Percentiles rank a stretch among this genome's conserved stretches.
Conservation (phyloP, 2,113 vertebrate species). For the Sander lucioperca region DNA sequence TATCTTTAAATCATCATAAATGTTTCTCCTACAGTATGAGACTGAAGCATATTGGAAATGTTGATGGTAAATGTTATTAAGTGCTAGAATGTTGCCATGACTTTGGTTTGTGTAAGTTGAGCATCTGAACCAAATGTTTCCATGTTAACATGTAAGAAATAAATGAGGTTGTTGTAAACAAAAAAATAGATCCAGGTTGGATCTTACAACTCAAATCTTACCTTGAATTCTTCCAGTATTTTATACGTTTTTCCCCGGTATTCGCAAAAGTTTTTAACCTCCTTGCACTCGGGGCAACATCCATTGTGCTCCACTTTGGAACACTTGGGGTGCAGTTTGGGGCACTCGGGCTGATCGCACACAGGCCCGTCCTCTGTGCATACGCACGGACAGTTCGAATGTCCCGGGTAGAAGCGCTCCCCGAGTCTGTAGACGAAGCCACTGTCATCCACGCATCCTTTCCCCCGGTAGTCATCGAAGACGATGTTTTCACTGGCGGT, state of each 20-base stretch:
- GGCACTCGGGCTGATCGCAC: slow-evolving; percentile 98
- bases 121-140: neutral
- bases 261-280: slow-evolving; percentile 99
- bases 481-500: slow-evolving; percentile 92
- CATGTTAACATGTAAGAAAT: neutral
- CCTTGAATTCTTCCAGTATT: slow-evolving; percentile 99
- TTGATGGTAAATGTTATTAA: neutral
- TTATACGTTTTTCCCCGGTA: slow-evolving; percentile 98
- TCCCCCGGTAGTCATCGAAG: slow-evolving; percentile 98
- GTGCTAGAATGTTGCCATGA: neutral
- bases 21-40: neutral
- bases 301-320: slow-evolving; percentile 99
- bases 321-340: slow-evolving; percentile 98
- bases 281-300: slow-evolving; percentile 99
- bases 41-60: neutral
- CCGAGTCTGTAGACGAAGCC: slow-evolving; percentile 99
- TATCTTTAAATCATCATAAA: neutral
- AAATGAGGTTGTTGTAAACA: neutral
- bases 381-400: slow-evolving; percentile 98
- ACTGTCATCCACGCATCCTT: slow-evolving; percentile 99
- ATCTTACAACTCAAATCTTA: slow-evolving; percentile 76
- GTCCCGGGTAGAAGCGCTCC: slow-evolving; percentile 98
- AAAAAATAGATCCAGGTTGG: neutral
- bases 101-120: neutral
- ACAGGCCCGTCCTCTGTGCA: slow-evolving; percentile 99